Evolutionary conservation across 2,113 vertebrate species (phyloP).

Genomic region (Coryphaenoides rupestris): DNA sequence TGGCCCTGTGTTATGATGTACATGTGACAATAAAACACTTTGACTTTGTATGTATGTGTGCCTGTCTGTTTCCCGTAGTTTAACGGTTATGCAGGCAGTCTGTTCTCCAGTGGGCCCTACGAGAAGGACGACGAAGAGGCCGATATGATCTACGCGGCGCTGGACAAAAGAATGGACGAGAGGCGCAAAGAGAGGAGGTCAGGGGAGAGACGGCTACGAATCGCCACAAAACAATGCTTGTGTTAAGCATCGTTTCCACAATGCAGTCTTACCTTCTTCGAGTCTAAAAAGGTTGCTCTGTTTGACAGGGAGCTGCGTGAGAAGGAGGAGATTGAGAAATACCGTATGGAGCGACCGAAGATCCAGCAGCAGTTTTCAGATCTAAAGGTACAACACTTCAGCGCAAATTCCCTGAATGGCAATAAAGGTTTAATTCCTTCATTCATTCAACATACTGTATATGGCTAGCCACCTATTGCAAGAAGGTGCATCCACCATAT

Average conservation of each 20-base stretch:
- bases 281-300: neutral
- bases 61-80: constrained; percentile 75
- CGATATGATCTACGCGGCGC: constrained; percentile 92
- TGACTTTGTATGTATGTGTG: neutral
- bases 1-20: too few relatives aligned
- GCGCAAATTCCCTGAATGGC: neutral
- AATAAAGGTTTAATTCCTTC: too few relatives aligned
- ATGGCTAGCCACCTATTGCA: too few relatives aligned
- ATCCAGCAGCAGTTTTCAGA: constrained; percentile 99
- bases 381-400: constrained; percentile 78
- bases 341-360: constrained; percentile 97
- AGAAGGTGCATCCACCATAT: neutral
- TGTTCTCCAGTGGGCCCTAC: constrained; percentile 96
- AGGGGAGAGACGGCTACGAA: neutral
- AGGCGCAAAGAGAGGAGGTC: constrained; percentile 95
- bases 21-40: too few relatives aligned
- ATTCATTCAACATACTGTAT: neutral
- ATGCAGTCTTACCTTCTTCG: neutral
- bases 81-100: constrained; percentile 95
- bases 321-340: constrained; percentile 98
- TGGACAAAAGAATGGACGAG: constrained; percentile 98
- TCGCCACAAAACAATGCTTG: neutral
- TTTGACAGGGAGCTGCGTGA: constrained; percentile 88
- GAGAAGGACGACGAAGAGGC: constrained; percentile 98
- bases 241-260: too few relatives aligned